Evolutionary conservation across 2,888 invertebrate species (phyloP).

Genomic region (Cryptophagus acutangulus): DNA sequence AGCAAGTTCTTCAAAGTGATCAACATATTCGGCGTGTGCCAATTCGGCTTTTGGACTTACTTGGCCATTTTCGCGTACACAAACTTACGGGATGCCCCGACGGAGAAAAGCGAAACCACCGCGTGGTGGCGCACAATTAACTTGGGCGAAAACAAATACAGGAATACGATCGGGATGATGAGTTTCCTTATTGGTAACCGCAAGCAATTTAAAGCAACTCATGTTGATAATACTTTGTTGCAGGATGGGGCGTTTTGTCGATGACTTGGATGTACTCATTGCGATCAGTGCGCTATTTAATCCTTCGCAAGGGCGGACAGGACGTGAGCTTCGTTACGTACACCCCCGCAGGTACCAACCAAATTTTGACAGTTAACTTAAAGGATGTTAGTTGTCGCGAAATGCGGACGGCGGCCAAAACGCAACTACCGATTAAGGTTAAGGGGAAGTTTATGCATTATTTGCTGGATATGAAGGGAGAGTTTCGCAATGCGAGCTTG

Average conservation of each 20-base stretch:
- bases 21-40: conserved; percentile 67
- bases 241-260: conserved; percentile 64
- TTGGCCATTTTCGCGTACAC: conserved; percentile 64
- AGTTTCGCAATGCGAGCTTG: conserved; percentile 65
- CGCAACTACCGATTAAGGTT: conserved; percentile 70
- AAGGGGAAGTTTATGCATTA: conserved; percentile 65
- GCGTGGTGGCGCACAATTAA: conserved; percentile 73
- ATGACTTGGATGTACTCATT: conserved; percentile 70
- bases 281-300: conserved; percentile 65
- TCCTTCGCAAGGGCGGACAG: conserved; percentile 70
- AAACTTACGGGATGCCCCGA: conserved; percentile 62
- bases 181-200: conserved; percentile 63
- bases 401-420: conserved; percentile 54
- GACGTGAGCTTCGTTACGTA: conserved; percentile 68
- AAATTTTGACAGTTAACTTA: conserved; percentile 65
- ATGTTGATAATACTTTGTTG: conserved; percentile 25
- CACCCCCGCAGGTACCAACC: conserved; percentile 63
- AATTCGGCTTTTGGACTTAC: conserved; percentile 75
- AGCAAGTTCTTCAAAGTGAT: conserved; percentile 64
- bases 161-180: conserved; percentile 65
- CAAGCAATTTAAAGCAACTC: not conserved
- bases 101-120: conserved; percentile 49
- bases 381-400: conserved; percentile 63
- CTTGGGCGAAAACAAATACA: conserved; percentile 72
- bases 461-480: conserved; percentile 74